Conservation (phyloP, 2,113 vertebrate species). For the Petroica traversi region DNA sequence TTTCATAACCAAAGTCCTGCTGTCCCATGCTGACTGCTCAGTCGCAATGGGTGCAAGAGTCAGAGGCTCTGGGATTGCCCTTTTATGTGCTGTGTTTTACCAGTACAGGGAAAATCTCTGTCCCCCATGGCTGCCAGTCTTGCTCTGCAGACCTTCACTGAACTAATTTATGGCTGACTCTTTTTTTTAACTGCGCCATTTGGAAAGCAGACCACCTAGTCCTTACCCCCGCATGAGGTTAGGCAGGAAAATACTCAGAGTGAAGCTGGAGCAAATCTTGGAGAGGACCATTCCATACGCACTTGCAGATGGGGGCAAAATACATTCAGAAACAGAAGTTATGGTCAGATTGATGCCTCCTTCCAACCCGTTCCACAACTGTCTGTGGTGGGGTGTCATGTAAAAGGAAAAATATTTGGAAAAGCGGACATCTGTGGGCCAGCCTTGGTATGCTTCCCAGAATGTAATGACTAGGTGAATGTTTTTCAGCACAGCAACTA, state of each 20-base stretch:
- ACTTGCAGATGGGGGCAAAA: constrained; percentile 20
- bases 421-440: constrained; percentile 54
- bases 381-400: constrained; percentile 60
- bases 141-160: background rate
- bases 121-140: background rate
- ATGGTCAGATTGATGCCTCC: constrained; percentile 36
- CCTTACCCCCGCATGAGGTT: background rate
- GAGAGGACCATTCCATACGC: background rate
- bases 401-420: constrained; percentile 62
- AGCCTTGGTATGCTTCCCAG: constrained; percentile 58
- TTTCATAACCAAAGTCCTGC: background rate
- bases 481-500: constrained; percentile 24
- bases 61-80: background rate
- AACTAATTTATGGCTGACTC: background rate
- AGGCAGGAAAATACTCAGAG: background rate
- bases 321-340: background rate
- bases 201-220: background rate
- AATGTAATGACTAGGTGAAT: constrained; percentile 68
- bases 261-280: background rate
- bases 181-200: background rate
- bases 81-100: background rate
- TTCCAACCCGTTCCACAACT: constrained; percentile 15
- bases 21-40: background rate
- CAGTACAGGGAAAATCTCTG: background rate
- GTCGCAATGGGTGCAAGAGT: background rate